Evolutionary conservation across 2,113 vertebrate species (phyloP).

Genomic region (Ailurus styani): DNA sequence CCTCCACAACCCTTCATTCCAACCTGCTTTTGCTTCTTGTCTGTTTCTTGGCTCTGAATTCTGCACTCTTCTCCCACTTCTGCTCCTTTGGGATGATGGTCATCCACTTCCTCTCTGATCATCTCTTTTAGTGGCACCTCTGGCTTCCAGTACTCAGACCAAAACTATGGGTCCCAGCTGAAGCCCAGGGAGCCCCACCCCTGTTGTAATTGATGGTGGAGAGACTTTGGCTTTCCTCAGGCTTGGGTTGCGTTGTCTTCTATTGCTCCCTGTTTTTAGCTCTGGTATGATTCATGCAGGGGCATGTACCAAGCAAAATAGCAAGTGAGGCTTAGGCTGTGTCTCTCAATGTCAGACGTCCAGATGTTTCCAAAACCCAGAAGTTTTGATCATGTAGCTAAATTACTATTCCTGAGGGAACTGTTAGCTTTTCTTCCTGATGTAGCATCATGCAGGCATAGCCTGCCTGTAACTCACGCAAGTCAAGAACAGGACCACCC

Average conservation of each 20-base stretch:
- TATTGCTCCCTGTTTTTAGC: not conserved
- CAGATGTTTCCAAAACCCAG: conserved; percentile 45
- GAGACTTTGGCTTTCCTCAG: not conserved
- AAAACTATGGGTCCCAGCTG: not conserved
- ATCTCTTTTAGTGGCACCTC: not conserved
- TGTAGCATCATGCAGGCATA: not conserved
- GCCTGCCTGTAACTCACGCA: not conserved
- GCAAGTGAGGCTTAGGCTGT: not conserved
- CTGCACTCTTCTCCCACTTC: not conserved
- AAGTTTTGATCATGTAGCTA: not conserved
- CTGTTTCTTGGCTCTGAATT: not conserved
- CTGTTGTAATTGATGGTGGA: not conserved
- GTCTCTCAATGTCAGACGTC: conserved; percentile 19
- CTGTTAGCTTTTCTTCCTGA: not conserved
- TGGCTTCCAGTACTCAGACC: not conserved
- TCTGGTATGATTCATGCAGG: conserved; percentile 13
- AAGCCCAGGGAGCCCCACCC: not conserved
- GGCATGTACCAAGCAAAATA: conserved; percentile 37
- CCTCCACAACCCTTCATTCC: not conserved
- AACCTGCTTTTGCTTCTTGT: not conserved
- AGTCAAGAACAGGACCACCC: not conserved
- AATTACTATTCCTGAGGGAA: not conserved
- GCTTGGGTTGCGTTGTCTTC: not conserved
- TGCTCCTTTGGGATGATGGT: not conserved
- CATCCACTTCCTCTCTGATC: not conserved